Base-by-base conservation (phyloP, 1,140 invertebrate species). In the Anoplolepis gracilipes region DNA sequence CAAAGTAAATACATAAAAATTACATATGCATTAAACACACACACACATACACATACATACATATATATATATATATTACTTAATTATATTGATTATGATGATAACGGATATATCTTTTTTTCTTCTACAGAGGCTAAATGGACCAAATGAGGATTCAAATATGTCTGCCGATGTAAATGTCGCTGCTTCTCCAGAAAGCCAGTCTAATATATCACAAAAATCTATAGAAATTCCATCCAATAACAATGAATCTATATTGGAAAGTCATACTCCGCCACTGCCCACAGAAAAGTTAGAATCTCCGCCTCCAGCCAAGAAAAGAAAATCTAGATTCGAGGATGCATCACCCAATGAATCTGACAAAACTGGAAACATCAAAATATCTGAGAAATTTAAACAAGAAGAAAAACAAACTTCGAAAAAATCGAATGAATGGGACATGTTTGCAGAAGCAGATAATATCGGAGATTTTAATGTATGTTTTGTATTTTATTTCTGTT, bases 371-470 rank as follows among this genome's bases (percentile, higher is more conserved):
- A 92, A 91, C 72, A 72, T 22, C 5, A 93, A 93, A 67, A 87
- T 62, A 72, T 86, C 86, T 73, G 92, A 93, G 36, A 92, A 93
- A 86, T 86, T 87, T 72, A 94, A 93, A 75, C 92, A 92, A 5
- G 95, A 94, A 7, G 93, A 94, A 39, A 94, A 93, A 87, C 88
- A 28, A 67, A 91, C 86, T 81, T 87, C 90, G 5, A 94, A 95
- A 88, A 96, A 96, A 88, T 93, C 95, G 57, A 95, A 96, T 67
- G 96, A 97, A 90, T 97, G 97, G 96, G 98, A 98, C 92, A 98
- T 98, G 97, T 98, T 98, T 95, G 97, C 97, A 4, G 98, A 98
- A 94, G 97, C 97, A 77, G 98, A 99, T 93, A 98, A 97, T 93
- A 98, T 98, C 88, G 97, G 97, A 55, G 97, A 97, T 94, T 97